A percentile compares a stretch with the other conserved stretches of the same genome.
These are phyloP conservation scores for Drosophila merina DNA, from an alignment of 2,888 invertebrate genomes.

Conservation along the genomic window DNA sequence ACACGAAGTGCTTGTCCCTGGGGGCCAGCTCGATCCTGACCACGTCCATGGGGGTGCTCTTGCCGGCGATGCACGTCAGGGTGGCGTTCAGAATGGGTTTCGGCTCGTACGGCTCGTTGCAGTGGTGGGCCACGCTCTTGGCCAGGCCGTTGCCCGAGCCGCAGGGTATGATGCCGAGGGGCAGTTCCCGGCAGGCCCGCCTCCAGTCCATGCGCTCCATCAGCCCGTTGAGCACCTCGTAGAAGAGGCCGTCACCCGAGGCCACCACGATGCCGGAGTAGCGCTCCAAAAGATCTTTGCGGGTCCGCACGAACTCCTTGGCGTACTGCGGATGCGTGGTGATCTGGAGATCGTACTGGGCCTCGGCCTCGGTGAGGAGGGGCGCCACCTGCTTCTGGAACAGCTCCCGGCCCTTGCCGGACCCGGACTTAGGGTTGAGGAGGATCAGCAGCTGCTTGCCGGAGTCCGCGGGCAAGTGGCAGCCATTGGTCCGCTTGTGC, in stretches of 20 bases:
- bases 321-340: constrained; percentile 95
- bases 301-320: constrained; percentile 88
- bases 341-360: constrained; percentile 93
- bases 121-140: constrained; percentile 91
- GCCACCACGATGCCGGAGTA: constrained; percentile 89
- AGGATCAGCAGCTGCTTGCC: constrained; percentile 87
- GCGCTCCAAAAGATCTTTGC: constrained; percentile 86
- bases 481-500: constrained; percentile 82
- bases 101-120: constrained; percentile 91
- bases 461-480: neutral
- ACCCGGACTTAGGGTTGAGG: constrained; percentile 97
- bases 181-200: constrained; percentile 89
- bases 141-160: constrained; percentile 99
- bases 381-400: constrained; percentile 94
- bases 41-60: constrained; percentile 92
- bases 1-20: constrained; percentile 84
- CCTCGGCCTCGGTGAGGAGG: constrained; percentile 93
- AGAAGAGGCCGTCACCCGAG: constrained; percentile 93
- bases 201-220: constrained; percentile 95
- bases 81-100: constrained; percentile 92
- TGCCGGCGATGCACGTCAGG: constrained; percentile 90
- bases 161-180: constrained; percentile 95
- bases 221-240: constrained; percentile 95
- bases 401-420: constrained; percentile 93
- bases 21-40: constrained; percentile 91